Evolutionary conservation across 2,113 vertebrate genomes (phyloP).

Genomic region (Casuarius casuarius): DNA sequence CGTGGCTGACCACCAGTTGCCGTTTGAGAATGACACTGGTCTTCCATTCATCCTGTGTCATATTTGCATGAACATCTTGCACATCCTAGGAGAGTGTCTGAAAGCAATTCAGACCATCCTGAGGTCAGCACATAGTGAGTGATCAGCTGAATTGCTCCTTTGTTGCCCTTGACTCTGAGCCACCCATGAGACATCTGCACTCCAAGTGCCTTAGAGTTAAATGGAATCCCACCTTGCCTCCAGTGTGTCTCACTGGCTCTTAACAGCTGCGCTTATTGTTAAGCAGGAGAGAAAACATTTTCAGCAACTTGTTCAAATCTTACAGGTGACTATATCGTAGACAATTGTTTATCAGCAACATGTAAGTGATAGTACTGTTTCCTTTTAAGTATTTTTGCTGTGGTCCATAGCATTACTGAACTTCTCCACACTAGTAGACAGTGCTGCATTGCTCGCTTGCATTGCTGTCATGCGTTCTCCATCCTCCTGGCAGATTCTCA

Average conservation of each 20-base stretch:
- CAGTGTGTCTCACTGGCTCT: background rate
- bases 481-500: background rate
- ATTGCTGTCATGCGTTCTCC: fast-evolving
- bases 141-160: background rate
- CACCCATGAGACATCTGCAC: background rate
- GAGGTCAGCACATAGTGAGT: background rate
- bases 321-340: background rate
- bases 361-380: background rate
- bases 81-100: background rate
- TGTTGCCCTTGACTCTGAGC: background rate
- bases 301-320: background rate
- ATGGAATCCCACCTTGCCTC: background rate
- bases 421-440: background rate
- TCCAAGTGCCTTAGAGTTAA: background rate
- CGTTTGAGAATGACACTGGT: background rate
- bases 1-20: background rate
- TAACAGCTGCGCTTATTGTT: background rate
- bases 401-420: background rate
- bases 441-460: background rate
- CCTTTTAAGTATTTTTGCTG: background rate
- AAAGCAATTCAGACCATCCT: background rate
- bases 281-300: background rate
- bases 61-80: background rate
- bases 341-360: background rate
- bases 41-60: fast-evolving